These are phyloP conservation scores for pig (Sus scrofa) DNA, from an alignment of 2,113 vertebrate genomes.

Conservation along the genomic window DNA sequence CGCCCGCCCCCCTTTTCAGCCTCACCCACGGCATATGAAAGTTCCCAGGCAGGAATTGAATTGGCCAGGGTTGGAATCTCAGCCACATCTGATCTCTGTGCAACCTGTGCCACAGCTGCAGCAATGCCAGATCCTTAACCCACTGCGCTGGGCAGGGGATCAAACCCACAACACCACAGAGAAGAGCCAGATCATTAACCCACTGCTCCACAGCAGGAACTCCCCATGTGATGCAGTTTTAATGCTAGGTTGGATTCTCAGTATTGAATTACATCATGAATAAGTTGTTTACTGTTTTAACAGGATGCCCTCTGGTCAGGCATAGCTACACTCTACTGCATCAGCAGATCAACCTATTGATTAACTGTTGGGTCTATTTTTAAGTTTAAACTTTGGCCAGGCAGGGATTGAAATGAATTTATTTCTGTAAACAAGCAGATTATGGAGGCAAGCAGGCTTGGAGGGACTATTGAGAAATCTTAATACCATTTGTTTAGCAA, in stretches of 20 bases:
- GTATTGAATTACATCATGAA: constrained; percentile 20
- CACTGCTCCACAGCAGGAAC: too few species aligned
- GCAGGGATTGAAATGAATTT: constrained; percentile 61
- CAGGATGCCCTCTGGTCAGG: constrained; percentile 44
- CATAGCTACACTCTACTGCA: neutral
- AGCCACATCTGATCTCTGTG: too few species aligned
- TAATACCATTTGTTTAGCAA: constrained; percentile 61
- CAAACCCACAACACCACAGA: too few species aligned
- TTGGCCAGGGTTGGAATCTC: too few species aligned
- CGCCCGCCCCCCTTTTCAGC: too few species aligned
- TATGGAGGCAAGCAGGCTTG: constrained; percentile 33
- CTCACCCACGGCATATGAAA: too few species aligned
- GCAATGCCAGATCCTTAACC: too few species aligned
- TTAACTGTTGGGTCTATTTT: constrained; percentile 69
- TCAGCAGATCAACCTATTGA: constrained; percentile 69
- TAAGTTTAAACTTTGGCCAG: constrained; percentile 74
- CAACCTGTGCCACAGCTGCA: too few species aligned
- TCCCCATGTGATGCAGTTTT: neutral
- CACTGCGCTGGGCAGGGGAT: too few species aligned
- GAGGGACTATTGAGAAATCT: constrained; percentile 50
- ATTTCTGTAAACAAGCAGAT: constrained; percentile 66
- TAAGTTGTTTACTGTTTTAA: constrained; percentile 61
- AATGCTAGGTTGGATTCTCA: constrained; percentile 34
- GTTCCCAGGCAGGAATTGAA: too few species aligned
- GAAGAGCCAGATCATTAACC: too few species aligned